Evolutionary conservation across 2,113 vertebrate genomes (phyloP), one percentile per base, ranked within the genome.

Genomic region (Hassar affinis): DNA sequence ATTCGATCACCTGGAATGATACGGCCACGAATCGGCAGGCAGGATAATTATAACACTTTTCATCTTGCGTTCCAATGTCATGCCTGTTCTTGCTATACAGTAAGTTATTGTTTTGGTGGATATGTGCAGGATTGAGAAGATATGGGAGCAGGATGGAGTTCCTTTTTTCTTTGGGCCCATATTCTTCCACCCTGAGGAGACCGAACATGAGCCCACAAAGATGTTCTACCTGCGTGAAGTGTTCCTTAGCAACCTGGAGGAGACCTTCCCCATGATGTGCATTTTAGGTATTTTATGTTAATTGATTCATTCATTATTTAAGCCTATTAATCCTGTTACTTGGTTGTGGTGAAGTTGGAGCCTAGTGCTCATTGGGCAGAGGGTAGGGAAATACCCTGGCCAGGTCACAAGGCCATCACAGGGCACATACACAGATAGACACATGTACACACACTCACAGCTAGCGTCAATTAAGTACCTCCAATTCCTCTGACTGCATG

Each of bases 201-300:
- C 98, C 0, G 97, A 97, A 81, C 98, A 99, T 57, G 98, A 99
- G 69, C 98, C 98, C 85, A 99, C 98, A 45, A 99, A 98, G 93
- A 99, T 99, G 98, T 99, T 99, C 90, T 99, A 99, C 91, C 97
- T 98, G 91, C 97, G 95, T 90, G 98, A 99, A 93, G 96, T 99
- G 84, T 99, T 99, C 90, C 93, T 99, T 87, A 99, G 97, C 93
- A 96, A 95, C 83, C 86, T 98, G 85, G 98, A 99, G 89, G 98
- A 99, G 89, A 96, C 95, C 33, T 96, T 96, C 83, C 96, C 97
- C 0, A 95, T 99, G 94, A 95, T 95, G 66, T 98, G 97, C 87
- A 95, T 99, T 90, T 91, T 96, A 86, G 97, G 98, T 99, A 95
- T 51, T 51, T 12, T 51, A 11, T 51, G 12, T 49, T 9, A 1